These are phyloP conservation scores for Ailuropoda melanoleuca DNA, from an alignment of 2,113 vertebrate species.

Conservation along the genomic window DNA sequence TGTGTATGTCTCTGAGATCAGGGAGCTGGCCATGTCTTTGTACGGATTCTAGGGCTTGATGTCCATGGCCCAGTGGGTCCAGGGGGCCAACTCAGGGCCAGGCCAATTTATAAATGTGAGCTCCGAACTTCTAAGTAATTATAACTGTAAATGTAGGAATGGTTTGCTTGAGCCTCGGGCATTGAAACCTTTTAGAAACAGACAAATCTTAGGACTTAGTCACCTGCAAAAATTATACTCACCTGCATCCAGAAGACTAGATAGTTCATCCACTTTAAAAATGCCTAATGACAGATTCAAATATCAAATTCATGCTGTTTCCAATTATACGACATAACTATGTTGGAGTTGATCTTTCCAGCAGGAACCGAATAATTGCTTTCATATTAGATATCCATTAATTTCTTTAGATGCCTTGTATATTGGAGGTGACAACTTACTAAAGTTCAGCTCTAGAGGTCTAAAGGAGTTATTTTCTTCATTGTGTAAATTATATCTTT, in stretches of 20 bases:
- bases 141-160: background rate
- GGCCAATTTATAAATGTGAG: background rate
- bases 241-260: background rate
- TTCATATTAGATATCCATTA: background rate
- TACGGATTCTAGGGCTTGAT: background rate
- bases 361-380: constrained; percentile 43
- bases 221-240: constrained; percentile 3
- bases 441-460: background rate
- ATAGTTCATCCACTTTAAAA: constrained; percentile 36
- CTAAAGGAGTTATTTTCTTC: constrained; percentile 46
- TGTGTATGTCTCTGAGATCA: background rate
- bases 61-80: background rate
- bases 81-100: background rate
- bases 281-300: constrained; percentile 35
- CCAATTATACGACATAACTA: constrained; percentile 16
- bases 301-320: constrained; percentile 52
- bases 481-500: constrained; percentile 26
- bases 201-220: background rate
- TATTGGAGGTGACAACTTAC: background rate
- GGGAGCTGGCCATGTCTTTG: background rate
- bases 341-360: background rate
- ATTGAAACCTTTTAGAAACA: background rate
- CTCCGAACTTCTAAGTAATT: background rate
- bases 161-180: background rate
- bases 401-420: background rate